These are phyloP conservation scores for Agelas oroides DNA, from an alignment of 37 sponge, comb jelly and placozoan species.

Conservation along the genomic window DNA sequence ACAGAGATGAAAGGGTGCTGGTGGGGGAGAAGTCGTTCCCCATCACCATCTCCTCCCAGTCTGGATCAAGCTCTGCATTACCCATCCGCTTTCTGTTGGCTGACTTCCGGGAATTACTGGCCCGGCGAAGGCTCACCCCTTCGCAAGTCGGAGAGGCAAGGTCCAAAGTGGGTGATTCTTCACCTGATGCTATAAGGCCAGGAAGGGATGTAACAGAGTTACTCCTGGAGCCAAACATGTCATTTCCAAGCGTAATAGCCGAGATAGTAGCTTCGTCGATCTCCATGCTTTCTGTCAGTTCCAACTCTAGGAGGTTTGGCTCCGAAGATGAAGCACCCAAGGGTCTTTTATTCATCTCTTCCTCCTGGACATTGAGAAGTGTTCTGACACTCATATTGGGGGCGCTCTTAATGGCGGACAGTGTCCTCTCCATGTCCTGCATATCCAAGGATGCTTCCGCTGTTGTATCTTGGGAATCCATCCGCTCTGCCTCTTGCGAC, in stretches of 20 bases:
- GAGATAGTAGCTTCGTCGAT: constrained; percentile 56
- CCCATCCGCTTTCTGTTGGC: constrained; percentile 23
- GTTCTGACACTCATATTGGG: constrained; percentile 44
- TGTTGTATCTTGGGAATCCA: too few species aligned
- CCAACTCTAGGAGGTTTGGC: constrained; percentile 6
- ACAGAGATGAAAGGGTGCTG: background rate
- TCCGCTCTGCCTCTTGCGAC: too few species aligned
- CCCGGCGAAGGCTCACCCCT: constrained; percentile 53
- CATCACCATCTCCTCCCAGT: background rate
- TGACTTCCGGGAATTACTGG: constrained; percentile 4
- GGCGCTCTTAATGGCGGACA: constrained; percentile 4
- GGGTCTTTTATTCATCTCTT: background rate
- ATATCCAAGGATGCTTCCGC: too few species aligned
- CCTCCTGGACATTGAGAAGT: constrained; percentile 17
- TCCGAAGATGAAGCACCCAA: background rate
- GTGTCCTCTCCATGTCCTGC: constrained; percentile 6
- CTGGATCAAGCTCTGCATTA: constrained; percentile 44
- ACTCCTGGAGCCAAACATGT: constrained; percentile 47
- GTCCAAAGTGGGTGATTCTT: background rate
- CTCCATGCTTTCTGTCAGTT: constrained; percentile 23
- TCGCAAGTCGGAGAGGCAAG: background rate
- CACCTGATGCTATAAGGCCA: constrained; percentile 8
- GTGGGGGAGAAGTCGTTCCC: background rate
- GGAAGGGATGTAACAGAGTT: constrained; percentile 55
- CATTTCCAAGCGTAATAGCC: constrained; percentile 48